phyloP scores from a whole-genome alignment of 2,797 vertebrate genomes.

The Falco berigora region DNA sequence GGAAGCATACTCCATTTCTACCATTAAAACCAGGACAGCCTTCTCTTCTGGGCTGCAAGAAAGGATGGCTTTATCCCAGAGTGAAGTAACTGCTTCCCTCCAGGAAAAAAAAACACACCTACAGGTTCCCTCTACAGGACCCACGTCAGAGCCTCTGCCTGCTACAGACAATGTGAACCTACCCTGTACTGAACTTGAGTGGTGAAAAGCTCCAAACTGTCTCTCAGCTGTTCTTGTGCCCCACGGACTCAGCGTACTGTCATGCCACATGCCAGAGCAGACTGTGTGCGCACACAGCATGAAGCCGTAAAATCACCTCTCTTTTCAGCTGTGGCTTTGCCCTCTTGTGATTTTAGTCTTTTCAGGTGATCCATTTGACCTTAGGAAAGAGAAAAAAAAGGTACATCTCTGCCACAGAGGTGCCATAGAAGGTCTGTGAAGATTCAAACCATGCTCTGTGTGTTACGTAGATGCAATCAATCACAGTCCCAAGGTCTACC shows the following conservation, averaged over 20 bases:
- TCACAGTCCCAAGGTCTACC: not conserved
- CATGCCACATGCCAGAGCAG: not conserved
- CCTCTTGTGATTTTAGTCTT: not conserved
- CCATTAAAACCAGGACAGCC: not conserved
- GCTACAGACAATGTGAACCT: not conserved
- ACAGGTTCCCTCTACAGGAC: not conserved
- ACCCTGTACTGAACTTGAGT: not conserved
- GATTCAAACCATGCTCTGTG: not conserved
- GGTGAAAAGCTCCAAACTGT: not conserved
- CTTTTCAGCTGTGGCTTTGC: not conserved
- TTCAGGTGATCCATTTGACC: not conserved
- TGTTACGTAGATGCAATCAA: not conserved
- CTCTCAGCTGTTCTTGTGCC: not conserved
- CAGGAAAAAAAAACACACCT: not conserved
- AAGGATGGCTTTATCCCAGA: not conserved
- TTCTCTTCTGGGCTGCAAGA: not conserved
- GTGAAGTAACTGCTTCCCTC: not conserved
- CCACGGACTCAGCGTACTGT: accelerated
- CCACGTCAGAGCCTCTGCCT: accelerated
- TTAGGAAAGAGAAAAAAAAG: not conserved
- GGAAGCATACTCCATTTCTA: not conserved
- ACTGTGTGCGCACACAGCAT: not conserved
- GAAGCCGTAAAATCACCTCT: not conserved
- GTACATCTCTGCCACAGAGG: not conserved
- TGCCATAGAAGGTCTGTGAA: not conserved